A percentile compares a stretch with the other conserved stretches of the same genome.
These are phyloP conservation scores for Bradypodion ventrale DNA, from an alignment of 2,797 vertebrate genomes.

Conservation along the genomic window DNA sequence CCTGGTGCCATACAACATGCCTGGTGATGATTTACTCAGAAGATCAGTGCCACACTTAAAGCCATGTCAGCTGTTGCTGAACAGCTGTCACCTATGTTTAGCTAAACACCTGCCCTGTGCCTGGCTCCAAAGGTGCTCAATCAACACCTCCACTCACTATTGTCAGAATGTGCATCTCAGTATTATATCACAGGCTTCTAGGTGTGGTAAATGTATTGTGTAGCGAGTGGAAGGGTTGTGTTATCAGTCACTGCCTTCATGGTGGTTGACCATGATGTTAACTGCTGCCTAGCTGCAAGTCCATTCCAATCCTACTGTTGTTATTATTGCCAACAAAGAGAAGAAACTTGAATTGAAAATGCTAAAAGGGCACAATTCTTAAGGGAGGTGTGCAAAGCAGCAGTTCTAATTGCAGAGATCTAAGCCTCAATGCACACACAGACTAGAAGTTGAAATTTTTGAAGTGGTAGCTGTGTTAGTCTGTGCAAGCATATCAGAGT, in stretches of 20 bases:
- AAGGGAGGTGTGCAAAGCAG: neutral
- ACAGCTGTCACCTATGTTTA: neutral
- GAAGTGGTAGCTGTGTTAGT: too few relatives aligned
- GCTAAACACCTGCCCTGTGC: neutral
- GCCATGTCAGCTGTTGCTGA: neutral
- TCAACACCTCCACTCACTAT: neutral
- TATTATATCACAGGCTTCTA: neutral
- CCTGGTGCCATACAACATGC: neutral
- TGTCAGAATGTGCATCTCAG: neutral
- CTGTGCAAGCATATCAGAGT: too few relatives aligned
- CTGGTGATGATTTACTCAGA: neutral
- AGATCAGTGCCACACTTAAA: neutral
- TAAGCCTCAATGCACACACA: neutral
- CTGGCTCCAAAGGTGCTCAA: neutral
- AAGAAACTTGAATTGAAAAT: neutral
- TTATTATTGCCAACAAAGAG: neutral
- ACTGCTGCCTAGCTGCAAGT: neutral
- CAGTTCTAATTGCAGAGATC: neutral
- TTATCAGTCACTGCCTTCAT: neutral
- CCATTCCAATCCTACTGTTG: neutral
- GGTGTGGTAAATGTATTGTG: neutral
- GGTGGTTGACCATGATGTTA: neutral
- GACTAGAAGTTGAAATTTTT: too few relatives aligned
- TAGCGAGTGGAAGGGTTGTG: neutral
- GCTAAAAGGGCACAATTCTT: too few relatives aligned